Percentiles rank a stretch among this genome's conserved stretches.
Evolutionary conservation across 2,113 vertebrate genomes (phyloP).

Genomic region (Dolichallabes microphthalmus): DNA sequence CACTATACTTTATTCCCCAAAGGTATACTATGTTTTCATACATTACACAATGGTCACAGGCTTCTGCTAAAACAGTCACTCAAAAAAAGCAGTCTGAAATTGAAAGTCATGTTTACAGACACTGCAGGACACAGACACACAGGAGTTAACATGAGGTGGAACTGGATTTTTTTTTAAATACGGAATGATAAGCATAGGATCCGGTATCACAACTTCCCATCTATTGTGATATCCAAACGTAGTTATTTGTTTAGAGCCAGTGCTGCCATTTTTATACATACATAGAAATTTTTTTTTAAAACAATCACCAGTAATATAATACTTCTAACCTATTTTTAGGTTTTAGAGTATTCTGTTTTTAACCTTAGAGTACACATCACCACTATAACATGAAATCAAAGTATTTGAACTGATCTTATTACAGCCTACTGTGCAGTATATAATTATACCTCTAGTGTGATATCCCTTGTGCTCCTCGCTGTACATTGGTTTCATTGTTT

Average conservation of each 20-base stretch:
- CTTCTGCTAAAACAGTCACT: slow-evolving; percentile 67
- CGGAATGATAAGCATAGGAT: not conserved
- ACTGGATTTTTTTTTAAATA: too few species aligned
- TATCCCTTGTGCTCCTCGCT: not conserved
- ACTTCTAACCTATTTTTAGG: not conserved
- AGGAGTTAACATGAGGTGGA: slow-evolving; percentile 1
- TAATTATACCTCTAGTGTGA: not conserved
- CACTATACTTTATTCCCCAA: slow-evolving; percentile 40
- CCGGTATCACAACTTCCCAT: not conserved
- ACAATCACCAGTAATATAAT: not conserved
- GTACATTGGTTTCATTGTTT: slow-evolving; percentile 25
- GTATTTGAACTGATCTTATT: not conserved
- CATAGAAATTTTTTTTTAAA: not conserved
- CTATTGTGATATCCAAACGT: not conserved
- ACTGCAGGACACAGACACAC: slow-evolving; percentile 9
- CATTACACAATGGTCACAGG: slow-evolving; percentile 52
- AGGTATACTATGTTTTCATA: slow-evolving; percentile 11
- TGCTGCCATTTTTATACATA: not conserved
- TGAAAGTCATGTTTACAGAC: slow-evolving; percentile 45
- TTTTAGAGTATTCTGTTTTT: not conserved
- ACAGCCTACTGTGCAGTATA: not conserved
- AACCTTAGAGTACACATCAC: not conserved
- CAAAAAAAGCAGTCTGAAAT: slow-evolving; percentile 55
- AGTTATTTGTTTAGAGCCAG: not conserved
- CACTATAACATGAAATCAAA: not conserved